A percentile compares a stretch with the other conserved stretches of the same genome.
phyloP scores from a whole-genome alignment of 2,888 invertebrate species.

The Chloroclystis v-ata region DNA sequence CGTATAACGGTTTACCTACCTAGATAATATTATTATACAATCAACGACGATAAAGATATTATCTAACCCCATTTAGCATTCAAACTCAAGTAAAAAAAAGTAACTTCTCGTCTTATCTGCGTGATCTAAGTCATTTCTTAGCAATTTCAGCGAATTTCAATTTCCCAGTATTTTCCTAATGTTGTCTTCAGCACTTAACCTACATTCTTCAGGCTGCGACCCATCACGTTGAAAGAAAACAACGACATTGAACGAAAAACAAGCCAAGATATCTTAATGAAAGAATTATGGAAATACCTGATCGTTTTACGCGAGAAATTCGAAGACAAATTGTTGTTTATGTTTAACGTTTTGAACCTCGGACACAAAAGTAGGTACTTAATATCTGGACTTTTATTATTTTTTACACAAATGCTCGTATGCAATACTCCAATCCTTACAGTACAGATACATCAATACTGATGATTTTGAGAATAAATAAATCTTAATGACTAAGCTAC shows the following conservation, averaged over 20 bases:
- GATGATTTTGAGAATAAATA: no score
- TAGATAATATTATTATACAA: no score
- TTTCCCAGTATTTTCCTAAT: constrained; percentile 24
- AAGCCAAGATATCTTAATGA: constrained; percentile 34
- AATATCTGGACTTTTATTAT: no score
- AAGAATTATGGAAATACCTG: constrained; percentile 9
- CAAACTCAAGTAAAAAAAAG: background rate
- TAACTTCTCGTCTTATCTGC: background rate
- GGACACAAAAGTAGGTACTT: no score
- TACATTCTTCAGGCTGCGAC: constrained; percentile 21
- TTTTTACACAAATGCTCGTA: no score
- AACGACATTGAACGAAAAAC: constrained; percentile 25
- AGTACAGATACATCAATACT: no score
- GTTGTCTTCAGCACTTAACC: constrained; percentile 25
- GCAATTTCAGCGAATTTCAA: constrained; percentile 14
- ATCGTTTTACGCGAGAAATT: background rate
- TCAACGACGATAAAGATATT: no score
- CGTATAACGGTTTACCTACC: no score
- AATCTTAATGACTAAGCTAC: no score
- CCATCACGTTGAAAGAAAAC: constrained; percentile 25
- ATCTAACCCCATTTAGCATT: no score
- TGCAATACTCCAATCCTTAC: no score
- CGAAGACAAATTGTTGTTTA: background rate
- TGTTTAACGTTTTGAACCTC: no score
- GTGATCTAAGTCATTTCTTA: constrained; percentile 9